Evolutionary conservation across 1,140 invertebrate genomes (phyloP).

Genomic region (Drosophila erecta): DNA sequence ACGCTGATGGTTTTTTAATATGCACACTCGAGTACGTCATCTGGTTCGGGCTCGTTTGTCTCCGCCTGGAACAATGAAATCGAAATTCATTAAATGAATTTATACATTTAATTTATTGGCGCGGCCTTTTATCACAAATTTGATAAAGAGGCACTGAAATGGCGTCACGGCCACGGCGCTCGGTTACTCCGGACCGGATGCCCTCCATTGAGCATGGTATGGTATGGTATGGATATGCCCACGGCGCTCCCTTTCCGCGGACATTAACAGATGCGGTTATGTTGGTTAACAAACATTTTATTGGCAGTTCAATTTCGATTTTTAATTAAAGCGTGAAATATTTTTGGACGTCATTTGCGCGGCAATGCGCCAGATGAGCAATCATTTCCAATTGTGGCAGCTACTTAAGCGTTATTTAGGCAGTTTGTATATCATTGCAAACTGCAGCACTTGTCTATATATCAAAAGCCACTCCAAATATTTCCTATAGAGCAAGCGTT

Average conservation of each 20-base stretch:
- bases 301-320: slow-evolving; percentile 77
- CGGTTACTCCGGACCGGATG: slow-evolving; percentile 13
- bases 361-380: slow-evolving; percentile 16
- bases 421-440: too few relatives aligned
- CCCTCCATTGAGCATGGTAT: slow-evolving; percentile 66
- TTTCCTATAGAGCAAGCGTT: not conserved
- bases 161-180: slow-evolving; percentile 22
- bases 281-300: slow-evolving; percentile 80
- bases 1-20: slow-evolving; percentile 83
- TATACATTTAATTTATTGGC: slow-evolving; percentile 83
- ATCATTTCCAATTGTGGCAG: slow-evolving; percentile 12
- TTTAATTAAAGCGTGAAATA: slow-evolving; percentile 80
- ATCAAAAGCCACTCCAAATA: not conserved
- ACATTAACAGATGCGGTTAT: slow-evolving; percentile 80
- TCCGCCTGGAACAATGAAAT: slow-evolving; percentile 69
- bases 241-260: slow-evolving; percentile 52
- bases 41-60: slow-evolving; percentile 36
- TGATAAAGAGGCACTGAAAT: slow-evolving; percentile 57
- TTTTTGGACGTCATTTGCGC: slow-evolving; percentile 52
- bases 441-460: too few relatives aligned
- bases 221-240: not conserved
- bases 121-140: slow-evolving; percentile 76
- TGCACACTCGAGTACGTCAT: slow-evolving; percentile 55
- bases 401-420: too few relatives aligned
- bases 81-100: slow-evolving; percentile 80